phyloP scores from a whole-genome alignment of 2,888 invertebrate genomes.

The Tineola bisselliella region DNA sequence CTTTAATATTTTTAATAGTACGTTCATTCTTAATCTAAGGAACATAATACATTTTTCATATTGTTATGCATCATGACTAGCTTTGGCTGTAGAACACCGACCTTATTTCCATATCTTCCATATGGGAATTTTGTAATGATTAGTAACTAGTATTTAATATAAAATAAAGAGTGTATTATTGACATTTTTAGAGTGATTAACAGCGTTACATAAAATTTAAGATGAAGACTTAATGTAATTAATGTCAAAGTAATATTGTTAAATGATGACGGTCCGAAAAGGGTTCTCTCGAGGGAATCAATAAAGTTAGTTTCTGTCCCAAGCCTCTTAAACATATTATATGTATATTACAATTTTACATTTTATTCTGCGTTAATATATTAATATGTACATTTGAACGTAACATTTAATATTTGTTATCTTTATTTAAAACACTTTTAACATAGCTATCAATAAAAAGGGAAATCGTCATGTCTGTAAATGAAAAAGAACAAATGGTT shows the following conservation, averaged over 20 bases:
- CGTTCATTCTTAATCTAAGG: too few species aligned
- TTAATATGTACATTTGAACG: neutral
- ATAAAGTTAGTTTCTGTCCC: conserved; percentile 21
- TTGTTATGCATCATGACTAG: too few species aligned
- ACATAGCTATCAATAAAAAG: too few species aligned
- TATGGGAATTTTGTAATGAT: too few species aligned
- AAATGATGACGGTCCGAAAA: conserved; percentile 19
- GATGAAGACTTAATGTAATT: conserved; percentile 7
- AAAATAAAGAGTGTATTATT: neutral
- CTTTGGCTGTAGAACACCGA: too few species aligned
- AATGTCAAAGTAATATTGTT: conserved; percentile 10
- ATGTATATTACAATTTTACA: conserved; percentile 15
- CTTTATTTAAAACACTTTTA: too few species aligned
- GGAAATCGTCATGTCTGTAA: too few species aligned
- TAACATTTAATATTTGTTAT: too few species aligned
- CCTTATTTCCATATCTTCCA: too few species aligned
- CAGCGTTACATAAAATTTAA: neutral
- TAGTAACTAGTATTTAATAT: too few species aligned
- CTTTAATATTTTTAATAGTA: too few species aligned
- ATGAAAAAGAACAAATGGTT: neutral
- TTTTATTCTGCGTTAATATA: conserved; percentile 6
- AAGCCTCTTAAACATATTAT: conserved; percentile 1
- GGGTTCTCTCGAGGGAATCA: conserved; percentile 28
- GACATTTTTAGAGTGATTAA: neutral
- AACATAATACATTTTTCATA: too few species aligned